These are phyloP conservation scores for Ectemnius continuus DNA, from an alignment of 2,888 invertebrate species.

Conservation along the genomic window DNA sequence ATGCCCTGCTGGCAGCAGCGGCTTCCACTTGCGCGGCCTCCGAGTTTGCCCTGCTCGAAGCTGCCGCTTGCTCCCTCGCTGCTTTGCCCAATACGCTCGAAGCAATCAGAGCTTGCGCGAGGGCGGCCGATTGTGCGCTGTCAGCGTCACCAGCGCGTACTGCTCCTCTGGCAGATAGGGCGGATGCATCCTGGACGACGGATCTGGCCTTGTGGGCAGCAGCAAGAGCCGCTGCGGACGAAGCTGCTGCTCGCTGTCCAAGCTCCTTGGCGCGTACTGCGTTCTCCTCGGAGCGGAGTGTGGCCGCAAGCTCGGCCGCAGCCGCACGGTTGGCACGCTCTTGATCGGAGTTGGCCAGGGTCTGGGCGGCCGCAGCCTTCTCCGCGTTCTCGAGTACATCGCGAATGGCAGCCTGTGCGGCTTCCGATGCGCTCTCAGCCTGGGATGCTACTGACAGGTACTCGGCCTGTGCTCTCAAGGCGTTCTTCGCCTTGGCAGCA, in stretches of 20 bases:
- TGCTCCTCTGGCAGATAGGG: not conserved
- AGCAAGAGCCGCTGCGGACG: not conserved
- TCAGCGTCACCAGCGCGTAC: slow-evolving; percentile 1
- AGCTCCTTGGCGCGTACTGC: not conserved
- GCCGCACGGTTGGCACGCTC: slow-evolving; percentile 19
- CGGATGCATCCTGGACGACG: not conserved
- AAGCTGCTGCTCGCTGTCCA: not conserved
- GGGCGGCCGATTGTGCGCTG: slow-evolving; percentile 9
- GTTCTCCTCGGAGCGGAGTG: not conserved
- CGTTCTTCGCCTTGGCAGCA: not conserved
- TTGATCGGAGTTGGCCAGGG: slow-evolving; percentile 6
- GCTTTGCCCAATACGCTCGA: not conserved
- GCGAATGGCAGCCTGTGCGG: not conserved
- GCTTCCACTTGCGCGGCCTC: slow-evolving; percentile 18
- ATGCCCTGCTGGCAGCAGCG: slow-evolving; percentile 20
- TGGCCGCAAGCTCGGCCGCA: slow-evolving; percentile 14
- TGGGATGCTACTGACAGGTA: not conserved
- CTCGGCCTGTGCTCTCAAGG: not conserved
- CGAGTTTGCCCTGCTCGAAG: slow-evolving; percentile 10
- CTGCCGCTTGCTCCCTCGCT: not conserved
- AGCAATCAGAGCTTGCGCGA: not conserved
- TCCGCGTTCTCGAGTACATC: not conserved
- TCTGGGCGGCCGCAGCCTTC: slow-evolving; percentile 12
- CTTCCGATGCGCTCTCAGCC: slow-evolving; percentile 9
- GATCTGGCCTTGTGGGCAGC: slow-evolving; percentile 9